Conservation (phyloP, 2,888 invertebrate genomes). For the Scaptomyza tumidula region DNA sequence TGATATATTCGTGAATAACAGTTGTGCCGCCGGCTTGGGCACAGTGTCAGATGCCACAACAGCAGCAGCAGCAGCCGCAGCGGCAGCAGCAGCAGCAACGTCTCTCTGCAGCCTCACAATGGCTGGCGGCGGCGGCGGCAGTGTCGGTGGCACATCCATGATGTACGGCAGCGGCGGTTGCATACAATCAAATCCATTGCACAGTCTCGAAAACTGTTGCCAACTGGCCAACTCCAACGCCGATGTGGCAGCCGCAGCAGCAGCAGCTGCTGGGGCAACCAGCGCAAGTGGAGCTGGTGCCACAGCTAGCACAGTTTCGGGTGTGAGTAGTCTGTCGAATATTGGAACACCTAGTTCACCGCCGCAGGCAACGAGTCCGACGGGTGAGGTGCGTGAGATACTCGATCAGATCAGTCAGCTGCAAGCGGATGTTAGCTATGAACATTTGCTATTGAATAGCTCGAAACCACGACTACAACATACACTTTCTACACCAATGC, state of each 20-base stretch:
- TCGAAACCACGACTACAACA: conserved; percentile 74
- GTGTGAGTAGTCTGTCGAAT: conserved; percentile 89
- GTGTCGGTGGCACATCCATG: conserved; percentile 57
- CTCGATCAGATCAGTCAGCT: conserved; percentile 90
- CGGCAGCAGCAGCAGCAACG: conserved; percentile 39
- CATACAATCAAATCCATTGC: conserved; percentile 78
- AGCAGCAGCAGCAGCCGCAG: conserved; percentile 9
- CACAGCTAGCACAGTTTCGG: conserved; percentile 86
- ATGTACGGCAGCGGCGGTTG: conserved; percentile 78
- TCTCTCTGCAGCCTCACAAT: conserved; percentile 67
- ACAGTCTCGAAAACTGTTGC: conserved; percentile 83
- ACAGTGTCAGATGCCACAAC: conserved; percentile 3
- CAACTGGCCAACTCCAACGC: conserved; percentile 58
- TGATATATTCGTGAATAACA: conserved; percentile 84
- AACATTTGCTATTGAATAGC: conserved; percentile 73
- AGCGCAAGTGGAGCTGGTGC: conserved; percentile 47
- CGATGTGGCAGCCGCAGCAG: conserved; percentile 7
- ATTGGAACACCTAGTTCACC: conserved; percentile 90
- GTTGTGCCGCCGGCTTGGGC: conserved; percentile 69
- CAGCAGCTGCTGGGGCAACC: neutral
- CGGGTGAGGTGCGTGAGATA: conserved; percentile 89
- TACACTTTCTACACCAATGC: conserved; percentile 68
- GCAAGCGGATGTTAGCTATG: conserved; percentile 84
- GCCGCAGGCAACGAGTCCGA: conserved; percentile 93
- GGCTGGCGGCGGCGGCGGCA: conserved; percentile 26